Evolutionary conservation across 2,113 vertebrate genomes (phyloP).

Genomic region (Stigmatopora argus): DNA sequence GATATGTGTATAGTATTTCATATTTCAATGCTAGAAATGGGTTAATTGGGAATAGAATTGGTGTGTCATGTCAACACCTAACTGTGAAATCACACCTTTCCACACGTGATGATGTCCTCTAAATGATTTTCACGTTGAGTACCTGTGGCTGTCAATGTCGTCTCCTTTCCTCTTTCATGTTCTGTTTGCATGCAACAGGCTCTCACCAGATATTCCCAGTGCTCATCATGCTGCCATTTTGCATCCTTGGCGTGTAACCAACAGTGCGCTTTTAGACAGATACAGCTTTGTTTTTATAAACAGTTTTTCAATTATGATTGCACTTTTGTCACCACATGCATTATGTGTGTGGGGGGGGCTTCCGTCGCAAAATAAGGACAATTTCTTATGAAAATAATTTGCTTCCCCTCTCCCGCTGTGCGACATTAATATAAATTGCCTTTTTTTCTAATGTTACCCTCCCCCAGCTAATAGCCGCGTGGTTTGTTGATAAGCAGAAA

Average conservation of each 20-base stretch:
- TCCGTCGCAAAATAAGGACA: neutral
- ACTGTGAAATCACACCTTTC: neutral
- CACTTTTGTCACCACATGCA: neutral
- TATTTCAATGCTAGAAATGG: neutral
- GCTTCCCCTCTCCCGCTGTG: slow-evolving; percentile 1
- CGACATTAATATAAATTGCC: slow-evolving; percentile 29
- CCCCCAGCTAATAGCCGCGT: slow-evolving; percentile 43
- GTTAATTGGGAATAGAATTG: neutral
- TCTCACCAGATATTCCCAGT: slow-evolving; percentile 28
- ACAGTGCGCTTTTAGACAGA: neutral
- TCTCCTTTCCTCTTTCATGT: neutral
- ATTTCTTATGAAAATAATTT: neutral
- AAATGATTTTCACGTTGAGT: neutral
- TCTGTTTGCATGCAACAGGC: slow-evolving; percentile 67
- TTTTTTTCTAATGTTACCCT: slow-evolving; percentile 28
- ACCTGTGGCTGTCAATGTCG: neutral
- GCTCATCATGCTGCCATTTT: slow-evolving; percentile 1
- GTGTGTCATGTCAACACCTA: neutral
- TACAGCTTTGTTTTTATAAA: neutral
- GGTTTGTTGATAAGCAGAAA: slow-evolving; percentile 50
- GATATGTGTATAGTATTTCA: slow-evolving; percentile 12
- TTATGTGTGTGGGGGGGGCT: neutral
- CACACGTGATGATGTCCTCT: neutral
- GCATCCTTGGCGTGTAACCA: neutral
- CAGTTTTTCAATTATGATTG: neutral